Percentiles rank a stretch among this genome's conserved stretches.
phyloP scores from a whole-genome alignment of 2,888 invertebrate species.

The Tenthredo mesomela region DNA sequence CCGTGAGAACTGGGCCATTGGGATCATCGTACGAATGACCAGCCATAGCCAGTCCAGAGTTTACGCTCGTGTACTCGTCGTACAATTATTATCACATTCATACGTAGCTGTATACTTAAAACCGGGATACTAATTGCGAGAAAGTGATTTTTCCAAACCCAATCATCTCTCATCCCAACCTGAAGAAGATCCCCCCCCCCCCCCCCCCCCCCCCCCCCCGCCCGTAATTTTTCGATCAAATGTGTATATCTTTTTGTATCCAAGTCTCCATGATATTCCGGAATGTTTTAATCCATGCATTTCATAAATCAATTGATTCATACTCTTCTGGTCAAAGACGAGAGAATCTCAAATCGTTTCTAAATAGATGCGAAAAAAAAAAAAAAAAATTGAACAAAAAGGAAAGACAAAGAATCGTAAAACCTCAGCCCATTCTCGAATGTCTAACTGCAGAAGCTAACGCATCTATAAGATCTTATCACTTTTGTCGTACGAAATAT shows the following conservation, averaged over 20 bases:
- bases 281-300: too few species aligned
- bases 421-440: too few species aligned
- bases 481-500: too few species aligned
- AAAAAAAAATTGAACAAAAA: too few species aligned
- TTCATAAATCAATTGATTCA: too few species aligned
- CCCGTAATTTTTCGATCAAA: background rate
- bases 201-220: too few species aligned
- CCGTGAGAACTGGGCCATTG: constrained; percentile 43
- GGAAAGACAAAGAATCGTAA: too few species aligned
- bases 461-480: too few species aligned
- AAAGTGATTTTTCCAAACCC: background rate
- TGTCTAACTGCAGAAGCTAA: too few species aligned
- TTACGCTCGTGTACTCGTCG: background rate
- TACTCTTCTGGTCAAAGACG: background rate
- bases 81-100: constrained; percentile 14
- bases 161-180: background rate
- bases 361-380: too few species aligned
- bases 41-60: background rate
- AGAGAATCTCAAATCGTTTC: background rate
- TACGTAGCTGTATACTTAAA: background rate
- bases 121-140: background rate
- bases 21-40: constrained; percentile 41
- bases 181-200: background rate
- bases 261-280: too few species aligned
- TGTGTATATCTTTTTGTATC: too few species aligned